A percentile compares a stretch with the other conserved stretches of the same genome.
These are phyloP conservation scores for Numida meleagris DNA, from an alignment of 2,113 vertebrate genomes.

Conservation along the genomic window DNA sequence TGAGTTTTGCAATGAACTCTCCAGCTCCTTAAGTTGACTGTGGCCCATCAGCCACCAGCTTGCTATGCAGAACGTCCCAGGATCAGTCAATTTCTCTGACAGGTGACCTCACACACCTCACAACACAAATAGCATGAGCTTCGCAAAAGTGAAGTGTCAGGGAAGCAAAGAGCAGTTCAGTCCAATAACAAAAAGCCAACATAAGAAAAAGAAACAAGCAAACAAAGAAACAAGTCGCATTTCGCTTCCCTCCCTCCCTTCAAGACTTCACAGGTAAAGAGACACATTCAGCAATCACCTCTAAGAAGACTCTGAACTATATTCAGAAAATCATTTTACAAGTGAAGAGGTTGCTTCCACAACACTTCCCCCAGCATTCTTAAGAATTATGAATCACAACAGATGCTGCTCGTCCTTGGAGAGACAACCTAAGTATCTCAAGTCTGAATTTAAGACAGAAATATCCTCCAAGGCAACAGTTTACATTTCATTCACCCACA, in stretches of 20 bases:
- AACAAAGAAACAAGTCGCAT: not conserved
- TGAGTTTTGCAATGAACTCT: not conserved
- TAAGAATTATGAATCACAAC: not conserved
- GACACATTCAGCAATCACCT: not conserved
- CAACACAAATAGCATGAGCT: rapidly evolving
- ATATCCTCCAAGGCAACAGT: not conserved
- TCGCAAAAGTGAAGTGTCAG: not conserved
- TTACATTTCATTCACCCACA: not conserved
- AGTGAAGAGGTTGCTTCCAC: not conserved
- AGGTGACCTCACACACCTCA: not conserved
- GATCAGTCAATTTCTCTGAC: not conserved
- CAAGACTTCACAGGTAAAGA: not conserved
- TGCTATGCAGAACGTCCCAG: not conserved
- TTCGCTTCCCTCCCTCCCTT: not conserved
- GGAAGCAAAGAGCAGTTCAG: not conserved
- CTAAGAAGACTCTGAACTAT: not conserved
- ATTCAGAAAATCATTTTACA: not conserved
- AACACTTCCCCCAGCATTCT: not conserved
- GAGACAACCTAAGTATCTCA: not conserved
- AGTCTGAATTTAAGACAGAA: not conserved
- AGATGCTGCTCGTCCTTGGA: not conserved
- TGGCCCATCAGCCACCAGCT: not conserved
- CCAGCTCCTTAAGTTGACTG: not conserved
- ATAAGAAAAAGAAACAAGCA: not conserved
- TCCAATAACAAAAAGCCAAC: not conserved